Base-by-base conservation (phyloP, 2,888 invertebrate genomes). In the Agrochola litura region DNA sequence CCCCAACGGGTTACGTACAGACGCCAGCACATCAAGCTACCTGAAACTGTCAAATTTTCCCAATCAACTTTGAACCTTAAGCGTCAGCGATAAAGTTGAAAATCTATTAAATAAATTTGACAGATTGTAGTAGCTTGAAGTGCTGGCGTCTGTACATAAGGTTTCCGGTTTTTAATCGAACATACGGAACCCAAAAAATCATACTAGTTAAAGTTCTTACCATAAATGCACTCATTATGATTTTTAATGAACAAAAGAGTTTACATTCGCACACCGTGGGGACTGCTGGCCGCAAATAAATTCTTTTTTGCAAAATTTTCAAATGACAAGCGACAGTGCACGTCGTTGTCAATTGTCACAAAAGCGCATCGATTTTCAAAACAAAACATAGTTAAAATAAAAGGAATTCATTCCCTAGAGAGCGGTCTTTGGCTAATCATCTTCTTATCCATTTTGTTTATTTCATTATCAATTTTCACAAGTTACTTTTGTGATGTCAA, bases 281-380 rank as follows among this genome's bases (percentile, higher is more conserved):
- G 1, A 72, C 88, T 86, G 82, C 89, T 86, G 88, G 88, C 83
- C 70, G 22, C n/a, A 73, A 58, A 82, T 81, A 73, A 89, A 86
- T 84, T 88, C 81, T 90, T 91, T 92, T 89, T 93, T 92, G 83
- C 89, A 93, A 94, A 93, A 82, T 75, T 93, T 95, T 96, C 92
- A 94, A 95, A 90, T 93, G 93, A 95, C 95, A 95, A 95, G 91
- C 91, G 95, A 94, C 94, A 92, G 89, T 87, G 90, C 88, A 91
- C 88, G 94, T 94, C 93, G 94, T 94, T 95, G 95, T 95, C 95
- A 93, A 91, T 95, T 95, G 95, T 95, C 94, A 92, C 92, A 92
- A 94, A 93, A 92, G 92, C 91, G 92, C 94, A 94, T 94, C 94
- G 93, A 93, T 94, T 94, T 94, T 93, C 87, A 90, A 95, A 95